Conservation (phyloP, 2,888 invertebrate genomes). For the Vannuccia rotundouncinata region DNA sequence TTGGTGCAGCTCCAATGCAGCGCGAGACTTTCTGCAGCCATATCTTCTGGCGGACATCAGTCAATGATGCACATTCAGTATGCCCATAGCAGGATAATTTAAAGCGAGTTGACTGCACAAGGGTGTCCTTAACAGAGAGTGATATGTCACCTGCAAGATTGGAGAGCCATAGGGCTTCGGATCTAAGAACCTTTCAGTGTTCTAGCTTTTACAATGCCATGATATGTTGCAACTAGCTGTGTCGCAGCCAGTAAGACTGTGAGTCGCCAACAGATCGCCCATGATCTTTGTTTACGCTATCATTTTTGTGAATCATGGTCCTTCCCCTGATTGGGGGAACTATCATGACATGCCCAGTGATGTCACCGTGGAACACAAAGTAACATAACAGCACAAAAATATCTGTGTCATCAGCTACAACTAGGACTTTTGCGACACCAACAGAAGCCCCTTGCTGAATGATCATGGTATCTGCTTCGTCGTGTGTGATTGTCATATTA, state of each 20-base stretch:
- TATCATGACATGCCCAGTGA: constrained; percentile 6
- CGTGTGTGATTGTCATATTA: constrained; percentile 40
- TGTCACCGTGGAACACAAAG: constrained; percentile 23
- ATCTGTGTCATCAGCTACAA: constrained; percentile 27
- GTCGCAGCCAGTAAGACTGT: constrained; percentile 33
- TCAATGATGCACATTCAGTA: too few species aligned
- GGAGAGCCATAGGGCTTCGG: too few species aligned
- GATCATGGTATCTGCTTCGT: neutral
- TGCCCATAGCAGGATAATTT: too few species aligned
- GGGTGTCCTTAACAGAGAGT: too few species aligned
- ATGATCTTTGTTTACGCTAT: constrained; percentile 29
- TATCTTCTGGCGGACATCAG: too few species aligned
- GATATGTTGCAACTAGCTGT: constrained; percentile 57
- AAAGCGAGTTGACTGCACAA: too few species aligned
- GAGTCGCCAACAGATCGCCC: constrained; percentile 32
- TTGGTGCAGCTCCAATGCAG: too few species aligned
- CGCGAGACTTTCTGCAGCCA: too few species aligned
- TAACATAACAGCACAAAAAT: constrained; percentile 15
- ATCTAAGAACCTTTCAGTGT: too few species aligned
- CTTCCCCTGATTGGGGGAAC: constrained; percentile 26
- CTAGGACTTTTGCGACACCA: neutral
- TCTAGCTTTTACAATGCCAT: too few species aligned
- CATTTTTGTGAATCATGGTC: constrained; percentile 30
- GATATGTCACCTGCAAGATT: too few species aligned
- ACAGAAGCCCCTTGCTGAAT: neutral